phyloP scores from a whole-genome alignment of 1,140 invertebrate genomes.

The Bicyclus anynana region DNA sequence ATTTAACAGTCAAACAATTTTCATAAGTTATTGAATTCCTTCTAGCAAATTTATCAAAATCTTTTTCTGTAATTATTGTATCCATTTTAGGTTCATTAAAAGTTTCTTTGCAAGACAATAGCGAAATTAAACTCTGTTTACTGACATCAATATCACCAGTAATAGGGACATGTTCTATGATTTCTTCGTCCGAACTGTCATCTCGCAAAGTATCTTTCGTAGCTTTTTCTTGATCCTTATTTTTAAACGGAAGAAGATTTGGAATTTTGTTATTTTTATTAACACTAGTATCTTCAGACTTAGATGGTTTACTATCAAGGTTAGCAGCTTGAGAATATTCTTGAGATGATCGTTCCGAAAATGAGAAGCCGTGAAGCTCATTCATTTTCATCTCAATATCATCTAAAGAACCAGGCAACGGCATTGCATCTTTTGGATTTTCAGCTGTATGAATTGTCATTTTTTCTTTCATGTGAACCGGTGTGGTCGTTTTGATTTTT shows the following conservation, averaged over 20 bases:
- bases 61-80: constrained; percentile 65
- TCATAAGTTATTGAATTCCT: constrained; percentile 67
- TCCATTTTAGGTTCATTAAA: constrained; percentile 44
- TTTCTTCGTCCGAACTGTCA: constrained; percentile 59
- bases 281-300: constrained; percentile 23
- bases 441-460: constrained; percentile 22
- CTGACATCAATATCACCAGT: constrained; percentile 54
- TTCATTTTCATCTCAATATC: constrained; percentile 71
- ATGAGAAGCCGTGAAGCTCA: constrained; percentile 62
- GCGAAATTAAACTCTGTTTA: constrained; percentile 32
- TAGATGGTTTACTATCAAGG: constrained; percentile 16
- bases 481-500: constrained; percentile 29
- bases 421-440: constrained; percentile 30
- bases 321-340: constrained; percentile 41
- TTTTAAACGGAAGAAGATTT: constrained; percentile 36
- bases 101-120: constrained; percentile 29
- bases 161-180: constrained; percentile 62
- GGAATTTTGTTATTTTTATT: constrained; percentile 41
- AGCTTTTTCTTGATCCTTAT: constrained; percentile 35
- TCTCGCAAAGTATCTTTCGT: constrained; percentile 35
- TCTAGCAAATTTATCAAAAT: constrained; percentile 72
- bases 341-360: constrained; percentile 48
- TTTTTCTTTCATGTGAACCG: constrained; percentile 30
- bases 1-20: constrained; percentile 60
- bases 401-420: constrained; percentile 39